Conservation (phyloP, 2,797 vertebrate genomes). For the Sebastolobus alascanus region DNA sequence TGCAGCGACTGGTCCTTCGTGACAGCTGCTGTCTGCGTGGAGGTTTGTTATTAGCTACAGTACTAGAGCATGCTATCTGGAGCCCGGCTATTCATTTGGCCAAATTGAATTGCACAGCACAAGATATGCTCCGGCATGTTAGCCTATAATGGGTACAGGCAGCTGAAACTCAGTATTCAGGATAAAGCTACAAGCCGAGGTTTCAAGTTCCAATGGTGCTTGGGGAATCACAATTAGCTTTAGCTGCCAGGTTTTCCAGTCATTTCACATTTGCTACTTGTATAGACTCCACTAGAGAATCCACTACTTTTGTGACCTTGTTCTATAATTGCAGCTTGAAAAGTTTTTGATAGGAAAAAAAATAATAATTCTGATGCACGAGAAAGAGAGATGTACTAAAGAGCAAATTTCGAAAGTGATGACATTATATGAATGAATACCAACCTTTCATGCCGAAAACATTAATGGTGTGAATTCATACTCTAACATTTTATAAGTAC, state of each 20-base stretch:
- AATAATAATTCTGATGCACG: neutral
- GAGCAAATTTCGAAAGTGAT: neutral
- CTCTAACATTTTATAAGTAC: neutral
- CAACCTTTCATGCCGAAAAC: neutral
- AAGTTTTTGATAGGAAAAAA: conserved; percentile 18
- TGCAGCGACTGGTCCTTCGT: conserved; percentile 59
- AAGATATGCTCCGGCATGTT: conserved; percentile 72
- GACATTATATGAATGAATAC: neutral
- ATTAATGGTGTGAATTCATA: neutral
- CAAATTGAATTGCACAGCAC: conserved; percentile 67
- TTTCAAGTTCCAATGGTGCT: conserved; percentile 47
- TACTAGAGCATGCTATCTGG: conserved; percentile 48
- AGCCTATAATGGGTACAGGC: conserved; percentile 72
- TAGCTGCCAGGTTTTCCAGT: neutral
- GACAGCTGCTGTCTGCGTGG: conserved; percentile 71
- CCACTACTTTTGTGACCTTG: conserved; percentile 22
- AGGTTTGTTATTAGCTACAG: conserved; percentile 44
- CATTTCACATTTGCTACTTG: conserved; percentile 4
- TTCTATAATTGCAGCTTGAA: conserved; percentile 33
- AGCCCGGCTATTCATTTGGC: conserved; percentile 63
- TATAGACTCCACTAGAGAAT: neutral
- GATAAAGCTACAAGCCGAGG: conserved; percentile 54
- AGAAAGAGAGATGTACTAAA: conserved; percentile 8
- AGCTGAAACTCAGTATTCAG: conserved; percentile 66
- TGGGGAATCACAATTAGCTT: conserved; percentile 60